Evolutionary conservation across 2,888 invertebrate species (phyloP).

Genomic region (Eubasilissa splendida): DNA sequence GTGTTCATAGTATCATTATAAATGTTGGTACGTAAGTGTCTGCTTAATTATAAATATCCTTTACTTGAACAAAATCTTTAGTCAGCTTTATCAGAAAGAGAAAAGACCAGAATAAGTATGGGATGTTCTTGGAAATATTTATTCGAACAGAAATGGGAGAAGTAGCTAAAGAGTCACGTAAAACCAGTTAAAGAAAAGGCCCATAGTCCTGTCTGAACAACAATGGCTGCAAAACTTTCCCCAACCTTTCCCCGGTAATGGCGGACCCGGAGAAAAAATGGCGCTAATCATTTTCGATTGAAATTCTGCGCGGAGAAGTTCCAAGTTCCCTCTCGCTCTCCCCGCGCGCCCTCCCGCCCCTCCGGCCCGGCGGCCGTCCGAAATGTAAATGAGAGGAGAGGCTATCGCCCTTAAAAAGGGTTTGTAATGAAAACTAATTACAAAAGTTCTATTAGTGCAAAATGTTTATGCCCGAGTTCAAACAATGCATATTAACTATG

Average conservation of each 20-base stretch:
- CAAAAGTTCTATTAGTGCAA: conserved; percentile 36
- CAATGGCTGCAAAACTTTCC: conserved; percentile 52
- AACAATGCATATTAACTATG: conserved; percentile 39
- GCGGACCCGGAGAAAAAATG: conserved; percentile 52
- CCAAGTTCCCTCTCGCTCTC: background rate
- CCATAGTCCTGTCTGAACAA: conserved; percentile 51
- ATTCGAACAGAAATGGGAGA: conserved; percentile 35
- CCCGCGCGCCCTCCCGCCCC: background rate
- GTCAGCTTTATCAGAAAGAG: too few relatives aligned
- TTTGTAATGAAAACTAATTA: conserved; percentile 43
- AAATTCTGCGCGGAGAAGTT: conserved; percentile 51
- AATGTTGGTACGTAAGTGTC: too few relatives aligned
- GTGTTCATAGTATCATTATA: too few relatives aligned
- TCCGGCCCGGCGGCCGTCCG: background rate
- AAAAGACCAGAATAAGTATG: too few relatives aligned
- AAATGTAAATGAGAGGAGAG: conserved; percentile 41
- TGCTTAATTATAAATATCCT: too few relatives aligned
- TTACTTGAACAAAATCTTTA: too few relatives aligned
- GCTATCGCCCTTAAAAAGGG: conserved; percentile 31
- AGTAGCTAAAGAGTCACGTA: conserved; percentile 53
- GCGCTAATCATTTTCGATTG: conserved; percentile 57
- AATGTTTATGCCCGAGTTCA: conserved; percentile 36
- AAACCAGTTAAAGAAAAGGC: conserved; percentile 56
- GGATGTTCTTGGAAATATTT: too few relatives aligned
- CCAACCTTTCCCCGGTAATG: conserved; percentile 53